phyloP scores from a whole-genome alignment of 2,888 invertebrate species.

The Himalopsyche kuldschensis region DNA sequence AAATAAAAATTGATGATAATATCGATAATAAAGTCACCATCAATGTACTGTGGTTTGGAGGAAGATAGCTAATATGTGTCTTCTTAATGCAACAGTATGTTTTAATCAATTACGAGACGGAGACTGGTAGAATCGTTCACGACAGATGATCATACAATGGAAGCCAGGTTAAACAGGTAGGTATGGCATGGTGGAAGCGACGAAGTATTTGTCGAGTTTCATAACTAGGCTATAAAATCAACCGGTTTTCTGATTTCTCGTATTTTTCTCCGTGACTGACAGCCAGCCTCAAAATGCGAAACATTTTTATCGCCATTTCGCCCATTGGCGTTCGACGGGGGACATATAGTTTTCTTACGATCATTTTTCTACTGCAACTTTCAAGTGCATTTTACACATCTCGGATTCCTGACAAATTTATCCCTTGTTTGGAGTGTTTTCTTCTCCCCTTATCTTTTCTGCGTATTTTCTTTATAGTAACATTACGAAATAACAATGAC shows the following conservation, averaged over 20 bases:
- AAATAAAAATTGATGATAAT: too few relatives aligned
- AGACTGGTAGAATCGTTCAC: background rate
- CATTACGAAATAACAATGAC: too few relatives aligned
- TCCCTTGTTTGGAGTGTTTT: too few relatives aligned
- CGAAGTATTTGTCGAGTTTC: slow-evolving; percentile 37
- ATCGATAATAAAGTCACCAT: too few relatives aligned
- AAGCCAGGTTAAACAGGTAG: background rate
- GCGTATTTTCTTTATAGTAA: too few relatives aligned
- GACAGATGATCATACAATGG: background rate
- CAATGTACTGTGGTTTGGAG: too few relatives aligned
- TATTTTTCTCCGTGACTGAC: slow-evolving; percentile 26
- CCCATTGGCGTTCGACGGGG: background rate
- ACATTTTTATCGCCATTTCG: slow-evolving; percentile 32
- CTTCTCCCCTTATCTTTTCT: too few relatives aligned
- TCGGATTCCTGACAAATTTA: too few relatives aligned
- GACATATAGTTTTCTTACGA: too few relatives aligned
- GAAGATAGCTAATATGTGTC: too few relatives aligned
- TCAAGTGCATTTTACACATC: too few relatives aligned
- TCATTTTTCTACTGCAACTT: too few relatives aligned
- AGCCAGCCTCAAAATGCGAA: slow-evolving; percentile 33
- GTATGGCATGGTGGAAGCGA: background rate
- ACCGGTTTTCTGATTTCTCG: slow-evolving; percentile 34
- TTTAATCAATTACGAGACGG: background rate
- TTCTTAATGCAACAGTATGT: background rate
- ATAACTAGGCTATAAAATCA: slow-evolving; percentile 40